Percentiles rank a stretch among this genome's conserved stretches.
Conservation (phyloP, 2,797 vertebrate genomes). For the Hippocampus kuda region DNA sequence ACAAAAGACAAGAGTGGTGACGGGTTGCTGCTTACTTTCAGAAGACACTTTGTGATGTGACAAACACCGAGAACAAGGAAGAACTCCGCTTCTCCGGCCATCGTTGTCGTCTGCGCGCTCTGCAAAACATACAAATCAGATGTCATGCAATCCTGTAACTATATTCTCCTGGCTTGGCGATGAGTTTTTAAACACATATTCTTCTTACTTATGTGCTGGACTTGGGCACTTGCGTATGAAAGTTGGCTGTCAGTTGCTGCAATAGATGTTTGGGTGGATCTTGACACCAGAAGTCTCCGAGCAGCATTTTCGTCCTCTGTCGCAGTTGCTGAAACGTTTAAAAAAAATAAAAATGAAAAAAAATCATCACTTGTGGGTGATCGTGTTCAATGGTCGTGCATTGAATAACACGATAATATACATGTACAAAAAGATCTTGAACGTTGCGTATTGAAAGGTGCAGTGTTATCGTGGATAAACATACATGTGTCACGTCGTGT, state of each 20-base stretch:
- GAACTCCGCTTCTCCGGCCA: neutral
- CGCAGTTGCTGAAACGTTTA: neutral
- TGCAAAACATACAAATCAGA: neutral
- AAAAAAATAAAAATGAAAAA: neutral
- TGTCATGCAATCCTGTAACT: neutral
- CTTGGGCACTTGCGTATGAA: neutral
- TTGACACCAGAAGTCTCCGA: neutral
- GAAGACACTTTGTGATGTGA: neutral
- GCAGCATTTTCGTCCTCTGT: neutral
- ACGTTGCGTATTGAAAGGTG: neutral
- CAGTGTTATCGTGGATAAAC: neutral
- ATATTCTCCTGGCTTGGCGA: too few relatives aligned
- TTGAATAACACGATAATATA: neutral
- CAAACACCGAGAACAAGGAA: conserved; percentile 2
- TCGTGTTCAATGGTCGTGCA: neutral
- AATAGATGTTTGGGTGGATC: conserved; percentile 6
- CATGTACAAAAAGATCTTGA: neutral
- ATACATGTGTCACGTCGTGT: neutral
- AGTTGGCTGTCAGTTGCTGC: neutral
- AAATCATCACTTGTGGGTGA: neutral
- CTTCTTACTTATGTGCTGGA: conserved; percentile 1
- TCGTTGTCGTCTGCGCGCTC: neutral
- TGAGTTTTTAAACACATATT: neutral
- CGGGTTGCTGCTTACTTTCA: neutral
- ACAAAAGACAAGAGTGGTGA: neutral